Evolutionary conservation across 2,797 vertebrate species (phyloP).

Genomic region (Syndactyla subalaris): DNA sequence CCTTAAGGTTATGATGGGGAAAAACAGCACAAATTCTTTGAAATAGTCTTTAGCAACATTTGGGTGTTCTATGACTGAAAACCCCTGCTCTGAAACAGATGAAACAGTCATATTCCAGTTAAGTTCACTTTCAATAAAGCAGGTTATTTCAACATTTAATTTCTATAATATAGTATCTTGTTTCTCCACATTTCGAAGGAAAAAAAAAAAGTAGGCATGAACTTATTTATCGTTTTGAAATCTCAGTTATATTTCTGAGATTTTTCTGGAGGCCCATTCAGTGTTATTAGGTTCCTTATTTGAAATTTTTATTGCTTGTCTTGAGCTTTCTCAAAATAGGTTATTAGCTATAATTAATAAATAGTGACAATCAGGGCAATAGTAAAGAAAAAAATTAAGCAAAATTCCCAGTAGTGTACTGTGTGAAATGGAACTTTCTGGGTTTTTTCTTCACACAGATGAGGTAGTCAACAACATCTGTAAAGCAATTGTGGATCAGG

Average conservation of each 20-base stretch:
- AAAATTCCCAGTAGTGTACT: not conserved
- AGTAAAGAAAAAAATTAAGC: not conserved
- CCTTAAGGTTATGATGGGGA: not conserved
- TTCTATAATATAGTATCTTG: not conserved
- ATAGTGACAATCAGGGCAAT: not conserved
- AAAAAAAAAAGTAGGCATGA: not conserved
- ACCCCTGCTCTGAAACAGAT: not conserved
- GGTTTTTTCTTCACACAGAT: not conserved
- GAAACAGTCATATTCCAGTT: not conserved
- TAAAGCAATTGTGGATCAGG: not conserved
- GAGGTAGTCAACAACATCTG: not conserved
- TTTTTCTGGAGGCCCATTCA: not conserved
- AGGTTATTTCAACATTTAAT: not conserved
- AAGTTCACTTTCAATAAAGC: not conserved
- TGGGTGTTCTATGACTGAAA: not conserved
- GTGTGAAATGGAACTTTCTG: not conserved
- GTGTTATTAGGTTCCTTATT: not conserved
- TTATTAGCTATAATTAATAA: not conserved
- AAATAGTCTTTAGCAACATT: not conserved
- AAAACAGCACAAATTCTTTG: not conserved
- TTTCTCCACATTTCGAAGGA: not conserved
- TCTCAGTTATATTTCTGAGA: not conserved
- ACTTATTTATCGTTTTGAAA: not conserved
- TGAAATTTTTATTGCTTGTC: not conserved
- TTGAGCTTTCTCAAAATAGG: not conserved